Conservation (phyloP, 2,113 vertebrate genomes). For the Ciconia stormi region DNA sequence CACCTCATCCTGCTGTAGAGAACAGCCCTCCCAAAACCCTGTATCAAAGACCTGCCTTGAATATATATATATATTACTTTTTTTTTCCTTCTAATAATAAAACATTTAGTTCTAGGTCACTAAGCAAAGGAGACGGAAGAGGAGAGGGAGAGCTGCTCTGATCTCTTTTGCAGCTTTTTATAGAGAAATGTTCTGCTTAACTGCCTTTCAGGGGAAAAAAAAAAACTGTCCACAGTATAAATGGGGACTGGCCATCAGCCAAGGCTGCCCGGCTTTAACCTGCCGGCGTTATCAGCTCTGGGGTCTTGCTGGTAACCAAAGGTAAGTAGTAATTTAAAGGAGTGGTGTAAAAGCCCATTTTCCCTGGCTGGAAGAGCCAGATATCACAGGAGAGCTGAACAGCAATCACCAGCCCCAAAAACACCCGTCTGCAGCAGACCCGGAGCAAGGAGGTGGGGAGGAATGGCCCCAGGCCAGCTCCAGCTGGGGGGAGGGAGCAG, state of each 20-base stretch:
- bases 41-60: background rate
- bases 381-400: background rate
- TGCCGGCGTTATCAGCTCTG: background rate
- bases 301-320: background rate
- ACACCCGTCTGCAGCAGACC: background rate
- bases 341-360: background rate
- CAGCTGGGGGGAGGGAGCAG: fast-evolving
- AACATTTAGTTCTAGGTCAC: conserved; percentile 66
- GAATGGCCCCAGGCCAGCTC: background rate
- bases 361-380: background rate
- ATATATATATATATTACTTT: background rate
- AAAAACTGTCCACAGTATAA: background rate
- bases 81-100: conserved; percentile 48
- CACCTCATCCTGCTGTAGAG: background rate
- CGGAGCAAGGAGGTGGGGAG: background rate
- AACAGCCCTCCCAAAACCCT: background rate
- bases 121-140: conserved; percentile 55
- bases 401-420: background rate
- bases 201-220: background rate
- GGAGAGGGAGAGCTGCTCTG: conserved; percentile 28
- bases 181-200: conserved; percentile 54
- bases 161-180: conserved; percentile 52
- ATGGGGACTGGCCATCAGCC: conserved; percentile 28
- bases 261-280: background rate
- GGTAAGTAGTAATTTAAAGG: background rate